A percentile compares a stretch with the other conserved stretches of the same genome.
Conservation (phyloP, 2,797 vertebrate species). For the Malurus splendens region DNA sequence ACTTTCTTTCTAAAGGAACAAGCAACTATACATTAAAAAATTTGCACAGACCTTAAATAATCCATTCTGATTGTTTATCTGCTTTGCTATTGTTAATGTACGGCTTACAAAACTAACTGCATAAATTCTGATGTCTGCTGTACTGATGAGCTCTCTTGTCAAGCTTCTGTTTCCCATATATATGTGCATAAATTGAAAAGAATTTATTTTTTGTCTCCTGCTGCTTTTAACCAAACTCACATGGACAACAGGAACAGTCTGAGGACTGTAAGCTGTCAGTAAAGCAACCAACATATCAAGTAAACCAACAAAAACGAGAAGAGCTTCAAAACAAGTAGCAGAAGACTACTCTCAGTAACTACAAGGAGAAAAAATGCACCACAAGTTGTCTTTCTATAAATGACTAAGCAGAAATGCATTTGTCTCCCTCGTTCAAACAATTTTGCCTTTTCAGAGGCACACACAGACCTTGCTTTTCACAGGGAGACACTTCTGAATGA, state of each 20-base stretch:
- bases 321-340: background rate
- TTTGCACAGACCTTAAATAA: background rate
- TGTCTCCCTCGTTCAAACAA: conserved; percentile 22
- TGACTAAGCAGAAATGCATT: conserved; percentile 8
- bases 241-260: background rate
- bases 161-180: background rate
- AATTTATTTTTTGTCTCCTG: background rate
- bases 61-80: background rate
- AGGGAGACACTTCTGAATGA: conserved; percentile 5
- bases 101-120: background rate
- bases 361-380: accelerated
- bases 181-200: background rate
- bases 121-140: background rate
- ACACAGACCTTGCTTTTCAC: conserved; percentile 33
- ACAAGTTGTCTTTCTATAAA: background rate
- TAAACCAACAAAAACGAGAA: background rate
- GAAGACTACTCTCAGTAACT: background rate
- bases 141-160: background rate
- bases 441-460: conserved; percentile 23
- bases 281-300: background rate
- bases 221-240: background rate
- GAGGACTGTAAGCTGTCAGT: background rate
- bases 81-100: background rate
- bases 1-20: background rate
- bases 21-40: background rate